Conservation (phyloP, 2,113 vertebrate genomes). For the Percina caprodes region DNA sequence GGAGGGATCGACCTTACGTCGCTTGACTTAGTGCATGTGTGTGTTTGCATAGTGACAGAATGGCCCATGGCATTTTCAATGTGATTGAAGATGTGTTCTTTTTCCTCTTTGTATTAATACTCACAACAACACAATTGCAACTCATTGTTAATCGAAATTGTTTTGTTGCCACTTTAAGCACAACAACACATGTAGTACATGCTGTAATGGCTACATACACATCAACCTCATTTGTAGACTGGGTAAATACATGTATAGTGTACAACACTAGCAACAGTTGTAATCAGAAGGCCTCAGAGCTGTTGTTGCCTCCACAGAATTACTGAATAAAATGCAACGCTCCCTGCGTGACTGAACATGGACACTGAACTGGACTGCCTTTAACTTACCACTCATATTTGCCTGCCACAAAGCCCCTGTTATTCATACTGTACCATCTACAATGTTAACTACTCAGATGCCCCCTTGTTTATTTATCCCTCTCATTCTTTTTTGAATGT, state of each 20-base stretch:
- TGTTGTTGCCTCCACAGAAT: not conserved
- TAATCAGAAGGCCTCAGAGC: not conserved
- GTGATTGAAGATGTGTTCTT: constrained; percentile 34
- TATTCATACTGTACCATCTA: not conserved
- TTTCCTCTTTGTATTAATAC: not conserved
- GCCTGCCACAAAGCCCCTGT: not conserved
- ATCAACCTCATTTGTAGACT: constrained; percentile 14
- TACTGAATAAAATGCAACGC: not conserved
- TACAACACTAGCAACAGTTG: not conserved
- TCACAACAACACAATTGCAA: constrained; percentile 10
- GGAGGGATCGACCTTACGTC: constrained; percentile 40
- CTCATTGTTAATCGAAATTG: constrained; percentile 7
- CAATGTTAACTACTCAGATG: constrained; percentile 16
- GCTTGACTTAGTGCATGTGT: constrained; percentile 19
- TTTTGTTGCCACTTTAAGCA: constrained; percentile 19
- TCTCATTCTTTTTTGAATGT: constrained; percentile 19
- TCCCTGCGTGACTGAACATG: constrained; percentile 2
- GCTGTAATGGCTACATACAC: constrained; percentile 10
- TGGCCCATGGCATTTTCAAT: constrained; percentile 12
- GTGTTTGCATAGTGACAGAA: constrained; percentile 14
- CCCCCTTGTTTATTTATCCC: constrained; percentile 15
- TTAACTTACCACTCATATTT: not conserved
- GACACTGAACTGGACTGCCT: constrained; percentile 16
- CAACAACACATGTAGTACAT: not conserved
- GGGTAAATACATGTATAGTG: too few species aligned